A percentile compares a stretch with the other conserved stretches of the same genome.
Evolutionary conservation across 2,888 invertebrate genomes (phyloP).

Genomic region (Helobdella robusta): DNA sequence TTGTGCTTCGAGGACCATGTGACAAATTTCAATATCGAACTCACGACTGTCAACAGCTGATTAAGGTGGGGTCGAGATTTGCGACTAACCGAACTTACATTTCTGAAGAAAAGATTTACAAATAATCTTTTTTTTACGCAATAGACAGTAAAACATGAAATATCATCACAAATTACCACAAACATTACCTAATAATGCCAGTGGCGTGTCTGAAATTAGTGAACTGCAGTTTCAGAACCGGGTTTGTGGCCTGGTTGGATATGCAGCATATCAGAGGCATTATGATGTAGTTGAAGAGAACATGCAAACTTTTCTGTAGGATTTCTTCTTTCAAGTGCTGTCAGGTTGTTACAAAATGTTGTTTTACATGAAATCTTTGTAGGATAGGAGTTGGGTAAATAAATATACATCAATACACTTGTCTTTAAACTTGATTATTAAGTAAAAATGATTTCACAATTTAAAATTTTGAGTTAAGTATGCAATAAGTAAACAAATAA

Average conservation of each 20-base stretch:
- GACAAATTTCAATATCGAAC: neutral
- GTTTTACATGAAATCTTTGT: no score
- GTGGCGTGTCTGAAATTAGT: conserved; percentile 11
- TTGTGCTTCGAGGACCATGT: neutral
- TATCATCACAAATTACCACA: no score
- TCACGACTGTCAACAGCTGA: neutral
- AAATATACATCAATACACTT: no score
- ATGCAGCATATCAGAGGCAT: conserved; percentile 3
- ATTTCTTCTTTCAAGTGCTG: neutral
- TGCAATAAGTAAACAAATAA: no score
- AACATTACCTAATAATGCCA: conserved; percentile 8
- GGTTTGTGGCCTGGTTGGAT: neutral
- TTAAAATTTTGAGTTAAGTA: no score
- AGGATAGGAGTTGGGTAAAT: no score
- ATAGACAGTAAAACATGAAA: no score
- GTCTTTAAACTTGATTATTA: no score
- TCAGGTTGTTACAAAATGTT: no score
- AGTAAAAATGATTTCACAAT: no score
- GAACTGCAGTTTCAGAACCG: conserved; percentile 12
- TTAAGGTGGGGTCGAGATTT: neutral
- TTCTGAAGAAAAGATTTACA: neutral
- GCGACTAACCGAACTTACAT: neutral
- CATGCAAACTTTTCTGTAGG: conserved; percentile 1
- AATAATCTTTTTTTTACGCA: no score
- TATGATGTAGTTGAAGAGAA: conserved; percentile 3